A percentile compares a stretch with the other conserved stretches of the same genome.
These are phyloP conservation scores for Drosophila dunni DNA, from an alignment of 1,140 invertebrate genomes.

Conservation along the genomic window DNA sequence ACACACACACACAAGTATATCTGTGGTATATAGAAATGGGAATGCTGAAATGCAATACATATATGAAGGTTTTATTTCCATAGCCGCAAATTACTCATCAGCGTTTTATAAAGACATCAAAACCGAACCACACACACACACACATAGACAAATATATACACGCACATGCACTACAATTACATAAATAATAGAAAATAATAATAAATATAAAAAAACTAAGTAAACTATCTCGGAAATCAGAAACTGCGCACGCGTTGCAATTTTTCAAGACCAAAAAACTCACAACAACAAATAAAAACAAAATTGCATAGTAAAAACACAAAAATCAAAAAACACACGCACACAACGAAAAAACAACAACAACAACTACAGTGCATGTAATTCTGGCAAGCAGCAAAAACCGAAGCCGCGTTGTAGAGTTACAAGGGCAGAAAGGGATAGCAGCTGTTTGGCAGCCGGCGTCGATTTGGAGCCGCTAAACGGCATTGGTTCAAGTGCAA, in stretches of 20 bases:
- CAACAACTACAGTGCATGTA: slow-evolving; percentile 12
- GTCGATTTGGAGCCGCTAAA: slow-evolving; percentile 55
- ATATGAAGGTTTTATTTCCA: neutral
- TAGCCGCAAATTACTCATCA: slow-evolving; percentile 51
- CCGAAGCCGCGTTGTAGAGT: slow-evolving; percentile 18
- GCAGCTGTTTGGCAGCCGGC: slow-evolving; percentile 41
- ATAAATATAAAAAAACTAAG: slow-evolving; percentile 19
- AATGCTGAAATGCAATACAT: slow-evolving; percentile 2
- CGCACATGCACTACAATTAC: slow-evolving; percentile 19
- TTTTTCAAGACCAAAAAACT: slow-evolving; percentile 37
- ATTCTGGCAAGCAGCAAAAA: slow-evolving; percentile 17
- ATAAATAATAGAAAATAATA: slow-evolving; percentile 40
- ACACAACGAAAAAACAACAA: slow-evolving; percentile 22
- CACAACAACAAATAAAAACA: slow-evolving; percentile 21
- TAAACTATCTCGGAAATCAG: slow-evolving; percentile 29
- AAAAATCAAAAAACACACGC: slow-evolving; percentile 21
- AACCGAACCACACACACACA: slow-evolving; percentile 33
- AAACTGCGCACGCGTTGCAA: slow-evolving; percentile 59
- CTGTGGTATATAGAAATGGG: neutral
- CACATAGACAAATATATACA: slow-evolving; percentile 1
- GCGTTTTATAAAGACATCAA: slow-evolving; percentile 50
- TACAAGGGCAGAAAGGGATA: slow-evolving; percentile 50
- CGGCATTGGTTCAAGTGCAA: slow-evolving; percentile 84
- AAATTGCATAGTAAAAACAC: slow-evolving; percentile 26
- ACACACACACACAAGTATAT: slow-evolving; percentile 7